These are phyloP conservation scores for Pseudocheirus occidentalis DNA, from an alignment of 2,797 vertebrate species.

Conservation along the genomic window DNA sequence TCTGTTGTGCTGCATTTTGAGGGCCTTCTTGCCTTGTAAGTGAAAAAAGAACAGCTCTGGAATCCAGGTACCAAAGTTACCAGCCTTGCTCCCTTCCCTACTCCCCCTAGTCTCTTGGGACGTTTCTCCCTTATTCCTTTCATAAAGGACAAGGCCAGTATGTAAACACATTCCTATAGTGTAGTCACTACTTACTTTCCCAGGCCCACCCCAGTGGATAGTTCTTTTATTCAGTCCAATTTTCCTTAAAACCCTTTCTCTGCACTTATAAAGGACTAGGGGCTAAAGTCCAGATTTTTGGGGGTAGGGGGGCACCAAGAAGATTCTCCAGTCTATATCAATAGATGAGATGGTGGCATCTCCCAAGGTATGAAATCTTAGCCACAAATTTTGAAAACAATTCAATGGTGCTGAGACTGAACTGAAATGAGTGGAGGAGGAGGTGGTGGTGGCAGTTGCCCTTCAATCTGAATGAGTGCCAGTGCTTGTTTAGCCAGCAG, in stretches of 20 bases:
- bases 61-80: not conserved
- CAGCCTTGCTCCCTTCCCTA: not conserved
- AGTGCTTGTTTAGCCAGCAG: slow-evolving; percentile 73
- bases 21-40: not conserved
- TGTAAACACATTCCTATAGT: not conserved
- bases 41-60: not conserved
- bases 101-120: not conserved
- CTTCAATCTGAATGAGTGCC: slow-evolving; percentile 53
- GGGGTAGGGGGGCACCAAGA: too few relatives aligned
- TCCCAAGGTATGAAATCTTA: slow-evolving; percentile 16
- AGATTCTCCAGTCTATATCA: not conserved
- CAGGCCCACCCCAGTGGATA: not conserved
- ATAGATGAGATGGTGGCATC: not conserved
- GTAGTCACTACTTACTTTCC: not conserved
- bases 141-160: not conserved
- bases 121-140: not conserved
- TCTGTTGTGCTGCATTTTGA: not conserved
- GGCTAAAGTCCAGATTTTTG: not conserved
- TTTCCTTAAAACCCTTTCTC: not conserved
- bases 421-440: not conserved
- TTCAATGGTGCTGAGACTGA: not conserved
- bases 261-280: not conserved
- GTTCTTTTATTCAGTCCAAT: not conserved
- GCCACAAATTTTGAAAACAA: slow-evolving; percentile 13
- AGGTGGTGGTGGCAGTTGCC: not conserved